These are phyloP conservation scores for Gymnothorax reevesii DNA, from an alignment of 2,797 vertebrate species.

Conservation along the genomic window DNA sequence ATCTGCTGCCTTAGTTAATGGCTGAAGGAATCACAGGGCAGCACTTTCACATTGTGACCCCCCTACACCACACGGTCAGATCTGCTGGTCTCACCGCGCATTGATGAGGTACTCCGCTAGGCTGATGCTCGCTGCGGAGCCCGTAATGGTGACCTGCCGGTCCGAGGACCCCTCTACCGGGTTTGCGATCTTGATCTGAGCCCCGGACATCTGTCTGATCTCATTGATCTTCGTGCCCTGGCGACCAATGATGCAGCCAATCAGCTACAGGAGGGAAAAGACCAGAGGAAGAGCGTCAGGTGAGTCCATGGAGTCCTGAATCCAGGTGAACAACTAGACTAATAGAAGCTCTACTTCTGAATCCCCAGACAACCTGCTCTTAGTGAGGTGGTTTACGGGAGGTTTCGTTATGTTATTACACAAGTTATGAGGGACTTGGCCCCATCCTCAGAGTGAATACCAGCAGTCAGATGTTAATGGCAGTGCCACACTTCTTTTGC, in stretches of 20 bases:
- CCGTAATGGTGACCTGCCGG: constrained; percentile 93
- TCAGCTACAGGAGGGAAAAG: constrained; percentile 70
- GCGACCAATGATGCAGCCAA: constrained; percentile 95
- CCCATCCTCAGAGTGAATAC: no score
- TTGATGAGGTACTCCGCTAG: constrained; percentile 96
- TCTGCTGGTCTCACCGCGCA: constrained; percentile 79
- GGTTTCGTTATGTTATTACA: no score
- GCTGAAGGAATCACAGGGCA: no score
- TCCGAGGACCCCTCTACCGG: constrained; percentile 92
- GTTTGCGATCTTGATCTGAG: constrained; percentile 96
- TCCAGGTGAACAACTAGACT: not conserved
- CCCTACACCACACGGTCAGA: not conserved
- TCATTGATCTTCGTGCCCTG: constrained; percentile 96
- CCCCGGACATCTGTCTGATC: constrained; percentile 96
- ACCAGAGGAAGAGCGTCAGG: not conserved
- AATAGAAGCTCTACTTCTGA: no score
- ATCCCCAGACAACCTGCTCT: no score
- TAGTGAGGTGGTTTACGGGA: no score
- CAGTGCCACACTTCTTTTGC: no score
- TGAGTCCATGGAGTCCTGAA: no score
- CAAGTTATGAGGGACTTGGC: no score
- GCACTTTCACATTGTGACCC: no score
- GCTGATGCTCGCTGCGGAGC: constrained; percentile 92
- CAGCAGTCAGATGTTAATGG: no score
- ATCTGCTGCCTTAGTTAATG: no score